Evolutionary conservation across 2,113 vertebrate species (phyloP).

Genomic region (Pachycephala philippinensis): DNA sequence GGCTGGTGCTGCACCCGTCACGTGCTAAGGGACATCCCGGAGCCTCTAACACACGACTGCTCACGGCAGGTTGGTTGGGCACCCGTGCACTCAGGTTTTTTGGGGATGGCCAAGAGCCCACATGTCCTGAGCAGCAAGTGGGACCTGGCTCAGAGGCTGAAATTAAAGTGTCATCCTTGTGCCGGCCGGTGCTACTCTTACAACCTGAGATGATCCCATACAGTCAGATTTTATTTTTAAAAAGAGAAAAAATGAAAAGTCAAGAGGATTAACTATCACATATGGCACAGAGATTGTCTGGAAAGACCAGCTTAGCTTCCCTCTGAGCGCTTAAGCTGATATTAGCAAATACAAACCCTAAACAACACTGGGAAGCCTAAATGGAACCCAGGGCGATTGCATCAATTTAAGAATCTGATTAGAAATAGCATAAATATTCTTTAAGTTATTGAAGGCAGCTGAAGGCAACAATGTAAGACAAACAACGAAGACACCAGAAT

Average conservation of each 20-base stretch:
- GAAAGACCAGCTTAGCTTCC: not conserved
- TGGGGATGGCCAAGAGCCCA: not conserved
- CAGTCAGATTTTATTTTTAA: not conserved
- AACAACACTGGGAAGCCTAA: not conserved
- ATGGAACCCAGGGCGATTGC: fast-evolving
- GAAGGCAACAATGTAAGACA: not conserved
- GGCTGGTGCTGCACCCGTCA: fast-evolving
- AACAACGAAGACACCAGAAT: not conserved
- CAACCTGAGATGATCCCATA: not conserved
- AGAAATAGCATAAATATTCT: not conserved
- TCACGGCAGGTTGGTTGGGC: not conserved
- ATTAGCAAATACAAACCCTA: not conserved
- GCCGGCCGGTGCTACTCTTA: not conserved
- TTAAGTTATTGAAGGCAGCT: not conserved
- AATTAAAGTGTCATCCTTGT: not conserved
- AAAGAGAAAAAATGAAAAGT: not conserved
- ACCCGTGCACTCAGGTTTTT: not conserved
- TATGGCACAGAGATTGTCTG: not conserved
- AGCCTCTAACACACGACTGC: not conserved
- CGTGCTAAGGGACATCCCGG: not conserved
- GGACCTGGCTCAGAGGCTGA: not conserved
- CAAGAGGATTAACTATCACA: conserved; percentile 4
- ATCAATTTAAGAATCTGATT: not conserved
- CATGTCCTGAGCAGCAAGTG: not conserved
- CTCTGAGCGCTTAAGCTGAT: not conserved